Evolutionary conservation across 2,888 invertebrate species (phyloP).

Genomic region (Belgica antarctica): DNA sequence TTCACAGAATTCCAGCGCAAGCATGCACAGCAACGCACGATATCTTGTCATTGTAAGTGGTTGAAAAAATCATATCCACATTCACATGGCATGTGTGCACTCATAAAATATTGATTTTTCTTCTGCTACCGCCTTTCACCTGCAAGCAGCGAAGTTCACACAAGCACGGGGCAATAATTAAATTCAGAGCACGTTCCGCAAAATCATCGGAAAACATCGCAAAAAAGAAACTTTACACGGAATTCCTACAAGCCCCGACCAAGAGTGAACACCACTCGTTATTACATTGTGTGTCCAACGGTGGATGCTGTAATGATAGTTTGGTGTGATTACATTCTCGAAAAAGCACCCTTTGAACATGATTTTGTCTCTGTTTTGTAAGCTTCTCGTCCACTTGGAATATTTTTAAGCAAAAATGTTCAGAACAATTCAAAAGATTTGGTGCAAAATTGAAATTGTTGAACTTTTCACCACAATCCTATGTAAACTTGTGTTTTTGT

Average conservation of each 20-base stretch:
- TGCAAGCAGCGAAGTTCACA: neutral
- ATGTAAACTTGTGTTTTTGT: no score
- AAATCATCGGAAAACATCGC: conserved; percentile 29
- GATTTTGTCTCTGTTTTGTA: no score
- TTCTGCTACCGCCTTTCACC: no score
- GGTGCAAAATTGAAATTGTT: no score
- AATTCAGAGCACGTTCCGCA: conserved; percentile 38
- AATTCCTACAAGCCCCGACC: neutral
- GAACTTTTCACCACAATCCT: no score
- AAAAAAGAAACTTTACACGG: conserved; percentile 7
- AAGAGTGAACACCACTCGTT: neutral
- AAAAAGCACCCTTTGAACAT: no score
- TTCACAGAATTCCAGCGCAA: no score
- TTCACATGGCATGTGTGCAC: neutral
- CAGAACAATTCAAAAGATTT: no score
- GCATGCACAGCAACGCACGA: no score
- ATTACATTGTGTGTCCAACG: neutral
- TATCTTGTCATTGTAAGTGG: no score
- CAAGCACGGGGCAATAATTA: neutral
- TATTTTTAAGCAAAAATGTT: no score
- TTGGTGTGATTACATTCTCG: conserved; percentile 6
- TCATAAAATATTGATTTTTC: conserved; percentile 27
- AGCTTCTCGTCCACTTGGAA: no score
- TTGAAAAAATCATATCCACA: neutral
- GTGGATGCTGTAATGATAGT: conserved; percentile 12